These are phyloP conservation scores for Menidia menidia DNA, from an alignment of 2,797 vertebrate genomes.

Conservation along the genomic window DNA sequence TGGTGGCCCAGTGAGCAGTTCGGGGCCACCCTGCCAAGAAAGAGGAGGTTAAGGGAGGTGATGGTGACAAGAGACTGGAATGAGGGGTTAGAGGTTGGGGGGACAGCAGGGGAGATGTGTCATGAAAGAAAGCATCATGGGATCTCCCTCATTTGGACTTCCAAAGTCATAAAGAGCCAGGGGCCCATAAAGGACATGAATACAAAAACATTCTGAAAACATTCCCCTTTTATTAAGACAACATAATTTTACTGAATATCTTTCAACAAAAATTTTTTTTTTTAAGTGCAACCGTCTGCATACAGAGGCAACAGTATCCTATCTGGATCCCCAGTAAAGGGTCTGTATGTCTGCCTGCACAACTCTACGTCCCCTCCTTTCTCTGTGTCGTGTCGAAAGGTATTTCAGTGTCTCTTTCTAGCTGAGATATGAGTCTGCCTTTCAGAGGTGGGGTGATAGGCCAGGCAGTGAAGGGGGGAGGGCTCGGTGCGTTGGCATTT, in stretches of 20 bases:
- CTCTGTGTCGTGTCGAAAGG: conserved; percentile 40
- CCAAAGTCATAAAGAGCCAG: conserved; percentile 34
- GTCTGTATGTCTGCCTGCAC: conserved; percentile 27
- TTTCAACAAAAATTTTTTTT: background rate
- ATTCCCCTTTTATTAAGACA: conserved; percentile 52
- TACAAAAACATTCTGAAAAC: conserved; percentile 15
- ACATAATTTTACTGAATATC: background rate
- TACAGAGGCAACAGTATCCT: conserved; percentile 36
- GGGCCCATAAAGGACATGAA: conserved; percentile 20
- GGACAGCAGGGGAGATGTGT: conserved; percentile 28
- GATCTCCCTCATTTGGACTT: conserved; percentile 36
- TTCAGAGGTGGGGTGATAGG: conserved; percentile 52
- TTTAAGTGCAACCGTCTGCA: conserved; percentile 9
- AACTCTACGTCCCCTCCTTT: conserved; percentile 37
- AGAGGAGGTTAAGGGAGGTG: conserved; percentile 56
- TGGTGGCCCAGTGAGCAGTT: conserved; percentile 42
- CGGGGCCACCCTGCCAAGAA: conserved; percentile 47
- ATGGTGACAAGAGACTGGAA: conserved; percentile 43
- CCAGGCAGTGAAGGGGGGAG: conserved; percentile 54
- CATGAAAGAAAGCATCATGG: conserved; percentile 35
- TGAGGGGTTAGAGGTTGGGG: conserved; percentile 23
- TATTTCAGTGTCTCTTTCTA: conserved; percentile 58
- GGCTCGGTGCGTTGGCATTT: conserved; percentile 76
- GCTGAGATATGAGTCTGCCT: conserved; percentile 60
- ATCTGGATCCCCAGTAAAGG: conserved; percentile 21